These are phyloP conservation scores for Dromococcyx pavoninus DNA, from an alignment of 2,797 vertebrate species.

Conservation along the genomic window DNA sequence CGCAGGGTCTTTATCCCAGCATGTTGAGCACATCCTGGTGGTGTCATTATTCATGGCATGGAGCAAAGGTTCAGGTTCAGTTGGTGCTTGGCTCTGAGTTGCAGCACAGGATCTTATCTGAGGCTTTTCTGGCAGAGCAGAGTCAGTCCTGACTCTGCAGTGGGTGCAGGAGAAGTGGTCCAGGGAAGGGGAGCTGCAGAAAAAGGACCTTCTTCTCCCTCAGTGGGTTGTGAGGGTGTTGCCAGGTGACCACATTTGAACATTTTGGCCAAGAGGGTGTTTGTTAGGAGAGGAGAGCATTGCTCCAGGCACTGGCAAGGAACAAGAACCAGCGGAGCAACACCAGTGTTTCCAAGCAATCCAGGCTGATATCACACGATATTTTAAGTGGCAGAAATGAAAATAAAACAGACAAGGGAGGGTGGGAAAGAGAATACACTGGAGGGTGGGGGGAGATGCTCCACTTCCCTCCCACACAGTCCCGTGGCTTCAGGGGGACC, in stretches of 20 bases:
- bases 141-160: not conserved
- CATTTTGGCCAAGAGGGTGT: not conserved
- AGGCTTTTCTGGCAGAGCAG: not conserved
- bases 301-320: fast-evolving
- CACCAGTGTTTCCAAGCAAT: not conserved
- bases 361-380: fast-evolving
- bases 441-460: not conserved
- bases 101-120: not conserved
- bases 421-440: not conserved
- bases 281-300: not conserved
- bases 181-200: fast-evolving
- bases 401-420: conserved; percentile 3
- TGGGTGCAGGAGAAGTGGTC: fast-evolving
- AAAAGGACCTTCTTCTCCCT: not conserved
- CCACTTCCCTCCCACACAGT: not conserved
- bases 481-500: fast-evolving
- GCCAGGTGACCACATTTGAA: fast-evolving
- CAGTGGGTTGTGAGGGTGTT: not conserved
- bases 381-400: conserved; percentile 10
- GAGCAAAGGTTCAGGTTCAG: not conserved
- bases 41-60: fast-evolving
- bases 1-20: not conserved
- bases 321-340: not conserved
- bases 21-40: fast-evolving
- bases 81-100: not conserved